Base-by-base conservation (phyloP, 1,140 invertebrate genomes). In the Zaprionus davidi region DNA sequence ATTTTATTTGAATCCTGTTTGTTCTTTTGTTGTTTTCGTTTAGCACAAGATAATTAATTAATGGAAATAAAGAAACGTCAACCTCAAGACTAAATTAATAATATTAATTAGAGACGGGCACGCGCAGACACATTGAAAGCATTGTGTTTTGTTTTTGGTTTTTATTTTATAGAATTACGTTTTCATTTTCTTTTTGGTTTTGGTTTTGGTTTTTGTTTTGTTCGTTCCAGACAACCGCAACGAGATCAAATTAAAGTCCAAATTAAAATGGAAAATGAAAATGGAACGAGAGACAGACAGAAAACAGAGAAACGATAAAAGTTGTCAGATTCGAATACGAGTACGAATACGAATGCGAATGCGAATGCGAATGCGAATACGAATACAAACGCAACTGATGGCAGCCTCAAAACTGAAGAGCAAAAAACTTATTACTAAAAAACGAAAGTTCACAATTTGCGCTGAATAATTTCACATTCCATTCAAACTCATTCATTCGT, bases 391-490 rank as follows among this genome's bases (percentile, higher is more conserved):
- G 49, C 67, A 71, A 71, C 38, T 34, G 41, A 66, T 46, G 41
- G 57, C 63, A 65, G 58, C 68, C 56, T 74, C 24, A 59, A 66
- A 71, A 59, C 66, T 51, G n/a, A 67, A 79, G 31, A 77, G 68
- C 64, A 59, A 74, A 71, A 72, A 79, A 85, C 76, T 82, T 86
- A 79, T 82, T 81, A 81, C 83, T 83, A 87, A 87, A 79, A 70
- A 67, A 76, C 26, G 26, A 64, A 56, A 41, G 59, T 63, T 38
- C 31, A 71, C 41, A 63, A 5, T 56, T 57, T 64, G 36, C 36
- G 36, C 55, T 51, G 38, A 41, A 34, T 20, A 49, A 24, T 17
- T 57, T 68, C 65, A 31, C 46, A 51, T 51, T 51, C 17, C 70
- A 73, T 73, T 73, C 75, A 68, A 71, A 86, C 44, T 71, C 76